Percentiles rank a stretch among this genome's conserved stretches.
Conservation (phyloP, 2,888 invertebrate genomes). For the Apamea anceps region DNA sequence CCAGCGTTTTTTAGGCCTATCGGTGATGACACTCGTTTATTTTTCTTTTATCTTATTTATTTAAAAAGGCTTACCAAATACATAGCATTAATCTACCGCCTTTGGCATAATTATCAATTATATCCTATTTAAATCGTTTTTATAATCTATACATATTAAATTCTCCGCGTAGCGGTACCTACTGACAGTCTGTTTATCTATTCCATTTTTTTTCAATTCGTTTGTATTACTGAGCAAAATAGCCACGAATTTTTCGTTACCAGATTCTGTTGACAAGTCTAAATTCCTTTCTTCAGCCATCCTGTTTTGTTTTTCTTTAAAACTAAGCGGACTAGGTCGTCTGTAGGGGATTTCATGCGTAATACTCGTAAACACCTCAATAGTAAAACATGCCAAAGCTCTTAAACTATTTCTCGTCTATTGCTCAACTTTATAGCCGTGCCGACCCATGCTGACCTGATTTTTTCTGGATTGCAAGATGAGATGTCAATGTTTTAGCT, state of each 20-base stretch:
- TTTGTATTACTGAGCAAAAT: background rate
- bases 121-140: too few relatives aligned
- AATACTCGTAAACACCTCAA: slow-evolving; percentile 20
- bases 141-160: too few relatives aligned
- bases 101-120: background rate
- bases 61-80: too few relatives aligned
- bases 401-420: slow-evolving; percentile 26
- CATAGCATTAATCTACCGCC: background rate
- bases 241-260: background rate
- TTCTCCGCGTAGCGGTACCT: too few relatives aligned
- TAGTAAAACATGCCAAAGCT: slow-evolving; percentile 31
- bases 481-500: background rate
- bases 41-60: background rate
- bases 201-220: background rate
- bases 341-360: slow-evolving; percentile 28
- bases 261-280: background rate
- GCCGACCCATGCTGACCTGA: background rate
- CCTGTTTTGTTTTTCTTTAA: slow-evolving; percentile 5
- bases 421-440: slow-evolving; percentile 19
- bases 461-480: slow-evolving; percentile 16
- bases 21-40: background rate
- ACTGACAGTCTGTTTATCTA: background rate
- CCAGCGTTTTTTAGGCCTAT: too few relatives aligned
- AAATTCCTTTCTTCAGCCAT: background rate
- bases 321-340: slow-evolving; percentile 19